These are phyloP conservation scores for Clistopyga incitator DNA, from an alignment of 2,888 invertebrate genomes.

Conservation along the genomic window DNA sequence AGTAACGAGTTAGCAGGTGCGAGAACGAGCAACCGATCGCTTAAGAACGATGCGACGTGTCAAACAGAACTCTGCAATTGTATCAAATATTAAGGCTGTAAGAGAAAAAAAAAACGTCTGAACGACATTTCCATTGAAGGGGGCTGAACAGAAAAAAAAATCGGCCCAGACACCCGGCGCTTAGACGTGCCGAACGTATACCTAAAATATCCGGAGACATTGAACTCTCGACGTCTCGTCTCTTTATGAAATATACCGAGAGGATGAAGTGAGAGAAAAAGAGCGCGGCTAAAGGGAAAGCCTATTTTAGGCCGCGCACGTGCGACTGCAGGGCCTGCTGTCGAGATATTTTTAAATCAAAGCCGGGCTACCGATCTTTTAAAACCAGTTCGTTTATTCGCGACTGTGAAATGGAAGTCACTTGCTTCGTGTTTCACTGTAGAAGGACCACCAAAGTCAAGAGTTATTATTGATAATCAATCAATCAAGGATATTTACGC, in stretches of 20 bases:
- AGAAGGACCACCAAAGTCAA: neutral
- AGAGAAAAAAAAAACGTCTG: conserved; percentile 23
- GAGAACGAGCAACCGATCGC: conserved; percentile 59
- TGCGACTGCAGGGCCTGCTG: conserved; percentile 53
- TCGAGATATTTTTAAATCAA: conserved; percentile 60
- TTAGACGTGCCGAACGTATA: conserved; percentile 32
- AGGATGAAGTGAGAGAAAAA: conserved; percentile 23
- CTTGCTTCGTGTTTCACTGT: neutral
- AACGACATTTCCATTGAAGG: conserved; percentile 33
- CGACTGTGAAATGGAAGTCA: conserved; percentile 17
- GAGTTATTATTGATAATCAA: neutral
- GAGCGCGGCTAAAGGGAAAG: conserved; percentile 34
- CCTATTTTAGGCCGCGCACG: conserved; percentile 62
- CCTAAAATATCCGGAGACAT: conserved; percentile 66
- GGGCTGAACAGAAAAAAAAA: conserved; percentile 17
- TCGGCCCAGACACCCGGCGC: neutral
- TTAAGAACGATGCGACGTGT: conserved; percentile 53
- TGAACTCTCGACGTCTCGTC: conserved; percentile 51
- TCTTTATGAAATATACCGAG: conserved; percentile 26
- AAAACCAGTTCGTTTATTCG: conserved; percentile 22
- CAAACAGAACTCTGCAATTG: conserved; percentile 50
- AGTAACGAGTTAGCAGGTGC: conserved; percentile 64
- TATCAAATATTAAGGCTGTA: conserved; percentile 46
- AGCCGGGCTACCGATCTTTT: conserved; percentile 15
- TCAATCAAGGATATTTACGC: too few species aligned